phyloP scores from a whole-genome alignment of 2,113 vertebrate species.

The Oxygymnocypris stewartii region DNA sequence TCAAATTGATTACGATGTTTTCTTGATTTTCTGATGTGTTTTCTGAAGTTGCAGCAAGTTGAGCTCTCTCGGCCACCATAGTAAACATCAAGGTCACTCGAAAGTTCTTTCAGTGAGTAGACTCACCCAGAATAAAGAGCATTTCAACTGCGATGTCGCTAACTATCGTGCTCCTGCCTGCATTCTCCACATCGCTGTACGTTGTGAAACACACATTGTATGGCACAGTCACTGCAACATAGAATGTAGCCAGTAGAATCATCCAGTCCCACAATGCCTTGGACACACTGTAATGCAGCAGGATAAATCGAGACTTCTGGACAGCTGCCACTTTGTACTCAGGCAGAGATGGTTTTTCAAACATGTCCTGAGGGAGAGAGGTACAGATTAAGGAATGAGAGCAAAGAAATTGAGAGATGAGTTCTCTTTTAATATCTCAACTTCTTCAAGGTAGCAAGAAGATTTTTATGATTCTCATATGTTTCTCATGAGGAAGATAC shows the following conservation, averaged over 20 bases:
- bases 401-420: neutral
- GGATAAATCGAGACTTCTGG: slow-evolving; percentile 92
- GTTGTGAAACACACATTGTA: slow-evolving; percentile 95
- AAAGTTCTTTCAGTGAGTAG: neutral
- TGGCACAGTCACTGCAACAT: slow-evolving; percentile 91
- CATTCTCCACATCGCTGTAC: slow-evolving; percentile 78
- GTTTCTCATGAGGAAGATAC: neutral
- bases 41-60: too few relatives aligned
- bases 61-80: too few relatives aligned
- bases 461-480: neutral
- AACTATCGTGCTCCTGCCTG: slow-evolving; percentile 86
- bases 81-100: neutral
- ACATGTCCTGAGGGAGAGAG: slow-evolving; percentile 75
- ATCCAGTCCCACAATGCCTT: slow-evolving; percentile 97
- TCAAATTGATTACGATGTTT: too few relatives aligned
- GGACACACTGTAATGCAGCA: slow-evolving; percentile 94
- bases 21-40: too few relatives aligned
- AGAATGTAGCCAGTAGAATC: slow-evolving; percentile 95
- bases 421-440: neutral
- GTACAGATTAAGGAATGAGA: neutral
- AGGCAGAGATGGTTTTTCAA: slow-evolving; percentile 86
- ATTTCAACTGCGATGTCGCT: slow-evolving; percentile 93
- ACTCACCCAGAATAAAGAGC: slow-evolving; percentile 93
- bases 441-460: neutral
- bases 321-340: slow-evolving; percentile 96